Evolutionary conservation across 2,797 vertebrate species (phyloP).

Genomic region (Leptodactylus fallax): DNA sequence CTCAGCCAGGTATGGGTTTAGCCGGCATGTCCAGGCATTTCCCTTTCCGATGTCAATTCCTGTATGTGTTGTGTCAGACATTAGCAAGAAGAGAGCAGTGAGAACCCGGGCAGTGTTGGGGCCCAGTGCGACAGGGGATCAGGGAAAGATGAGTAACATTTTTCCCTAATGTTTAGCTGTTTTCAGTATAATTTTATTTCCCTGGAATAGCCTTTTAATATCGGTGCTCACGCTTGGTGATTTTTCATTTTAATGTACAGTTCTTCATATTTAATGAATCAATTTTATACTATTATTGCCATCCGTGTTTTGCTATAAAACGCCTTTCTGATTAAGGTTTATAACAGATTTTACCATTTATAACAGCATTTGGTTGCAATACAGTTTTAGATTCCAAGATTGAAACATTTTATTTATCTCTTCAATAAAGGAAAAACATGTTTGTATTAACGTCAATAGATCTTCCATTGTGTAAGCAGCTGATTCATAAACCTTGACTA

Average conservation of each 20-base stretch:
- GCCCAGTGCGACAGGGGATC: too few relatives aligned
- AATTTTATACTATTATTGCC: background rate
- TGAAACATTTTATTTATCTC: slow-evolving; percentile 3
- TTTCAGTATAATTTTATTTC: too few relatives aligned
- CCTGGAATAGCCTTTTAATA: background rate
- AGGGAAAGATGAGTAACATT: too few relatives aligned
- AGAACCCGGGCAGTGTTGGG: too few relatives aligned
- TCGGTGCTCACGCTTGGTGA: background rate
- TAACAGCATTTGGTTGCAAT: background rate
- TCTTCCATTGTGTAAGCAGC: slow-evolving; percentile 58
- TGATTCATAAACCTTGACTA: slow-evolving; percentile 60
- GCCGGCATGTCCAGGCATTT: too few relatives aligned
- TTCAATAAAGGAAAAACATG: slow-evolving; percentile 29
- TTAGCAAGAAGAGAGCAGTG: too few relatives aligned
- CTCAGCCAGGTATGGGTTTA: too few relatives aligned
- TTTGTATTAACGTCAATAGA: slow-evolving; percentile 46
- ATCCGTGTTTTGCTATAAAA: background rate
- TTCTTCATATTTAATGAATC: background rate
- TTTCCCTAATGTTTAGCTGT: too few relatives aligned
- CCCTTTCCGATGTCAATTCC: too few relatives aligned
- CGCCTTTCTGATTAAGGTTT: background rate
- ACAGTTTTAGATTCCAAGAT: background rate
- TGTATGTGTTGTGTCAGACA: too few relatives aligned
- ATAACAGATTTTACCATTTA: background rate
- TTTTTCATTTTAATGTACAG: background rate